phyloP scores from a whole-genome alignment of 1,140 invertebrate species.

The Drosophila tropicalis region DNA sequence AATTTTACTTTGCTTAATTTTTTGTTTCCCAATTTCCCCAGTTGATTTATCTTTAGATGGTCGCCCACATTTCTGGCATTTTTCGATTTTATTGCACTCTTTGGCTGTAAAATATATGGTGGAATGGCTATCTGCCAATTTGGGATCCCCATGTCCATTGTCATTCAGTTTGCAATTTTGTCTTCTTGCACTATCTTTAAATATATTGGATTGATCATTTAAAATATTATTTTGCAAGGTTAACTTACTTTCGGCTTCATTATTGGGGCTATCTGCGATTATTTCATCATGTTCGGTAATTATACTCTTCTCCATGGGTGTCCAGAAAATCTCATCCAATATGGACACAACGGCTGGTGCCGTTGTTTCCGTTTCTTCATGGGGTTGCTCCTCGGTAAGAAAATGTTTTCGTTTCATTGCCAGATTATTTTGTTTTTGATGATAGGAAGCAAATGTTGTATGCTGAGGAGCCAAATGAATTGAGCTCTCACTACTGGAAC shows the following conservation, averaged over 20 bases:
- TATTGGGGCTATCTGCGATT: neutral
- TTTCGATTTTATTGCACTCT: neutral
- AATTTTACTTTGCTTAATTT: neutral
- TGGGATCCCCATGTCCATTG: neutral
- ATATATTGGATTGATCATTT: conserved; percentile 6
- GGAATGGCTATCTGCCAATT: neutral
- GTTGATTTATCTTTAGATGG: neutral
- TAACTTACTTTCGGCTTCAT: neutral
- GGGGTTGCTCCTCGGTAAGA: neutral
- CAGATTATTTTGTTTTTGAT: conserved; percentile 5
- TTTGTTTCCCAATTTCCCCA: neutral
- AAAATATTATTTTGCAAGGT: neutral
- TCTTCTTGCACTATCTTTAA: neutral
- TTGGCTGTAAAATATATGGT: neutral
- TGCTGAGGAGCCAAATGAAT: neutral
- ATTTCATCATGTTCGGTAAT: neutral
- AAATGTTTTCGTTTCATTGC: neutral
- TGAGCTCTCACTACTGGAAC: conserved; percentile 6
- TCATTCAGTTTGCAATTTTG: neutral
- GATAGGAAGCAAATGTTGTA: neutral
- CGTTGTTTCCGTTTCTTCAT: neutral
- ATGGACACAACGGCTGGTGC: neutral
- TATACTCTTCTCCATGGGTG: conserved; percentile 1
- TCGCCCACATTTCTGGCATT: conserved; percentile 4
- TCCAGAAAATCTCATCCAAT: conserved; percentile 31